A percentile compares a stretch with the other conserved stretches of the same genome.
Evolutionary conservation across 1,140 invertebrate species (phyloP).

Genomic region (Trinorchestia longiramus): DNA sequence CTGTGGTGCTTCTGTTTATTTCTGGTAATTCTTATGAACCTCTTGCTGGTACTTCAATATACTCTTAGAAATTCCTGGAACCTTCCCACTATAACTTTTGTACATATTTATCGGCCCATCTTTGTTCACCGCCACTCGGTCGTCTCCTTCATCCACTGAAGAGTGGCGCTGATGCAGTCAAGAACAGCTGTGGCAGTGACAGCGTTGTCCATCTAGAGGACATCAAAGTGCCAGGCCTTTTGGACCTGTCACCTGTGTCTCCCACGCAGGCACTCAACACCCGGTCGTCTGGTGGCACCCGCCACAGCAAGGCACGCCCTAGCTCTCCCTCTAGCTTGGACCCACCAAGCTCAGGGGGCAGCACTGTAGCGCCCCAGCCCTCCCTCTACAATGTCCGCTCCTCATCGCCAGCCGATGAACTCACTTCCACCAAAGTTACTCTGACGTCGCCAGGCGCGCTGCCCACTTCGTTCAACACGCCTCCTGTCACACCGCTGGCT

Average conservation of each 20-base stretch:
- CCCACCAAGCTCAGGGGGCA: neutral
- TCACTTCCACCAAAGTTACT: neutral
- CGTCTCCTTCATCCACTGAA: neutral
- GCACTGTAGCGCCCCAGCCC: neutral
- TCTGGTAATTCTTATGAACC: neutral
- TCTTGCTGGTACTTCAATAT: neutral
- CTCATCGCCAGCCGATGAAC: neutral
- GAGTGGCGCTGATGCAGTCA: neutral
- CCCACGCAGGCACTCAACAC: neutral
- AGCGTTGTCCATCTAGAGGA: neutral
- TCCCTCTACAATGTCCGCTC: neutral
- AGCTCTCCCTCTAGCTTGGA: neutral
- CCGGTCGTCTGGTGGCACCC: neutral
- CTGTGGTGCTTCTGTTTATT: neutral
- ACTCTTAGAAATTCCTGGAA: neutral
- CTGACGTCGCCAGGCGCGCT: constrained; percentile 25
- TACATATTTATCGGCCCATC: neutral
- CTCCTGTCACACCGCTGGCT: constrained; percentile 5
- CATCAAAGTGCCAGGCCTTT: constrained; percentile 8
- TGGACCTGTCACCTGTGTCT: constrained; percentile 33
- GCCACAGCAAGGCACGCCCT: neutral
- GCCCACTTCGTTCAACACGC: constrained; percentile 46
- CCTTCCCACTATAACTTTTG: neutral
- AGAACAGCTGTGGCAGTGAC: neutral
- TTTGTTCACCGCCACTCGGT: neutral